These are phyloP conservation scores for Trichomalopsis sarcophagae DNA, from an alignment of 1,140 invertebrate species.

Conservation along the genomic window DNA sequence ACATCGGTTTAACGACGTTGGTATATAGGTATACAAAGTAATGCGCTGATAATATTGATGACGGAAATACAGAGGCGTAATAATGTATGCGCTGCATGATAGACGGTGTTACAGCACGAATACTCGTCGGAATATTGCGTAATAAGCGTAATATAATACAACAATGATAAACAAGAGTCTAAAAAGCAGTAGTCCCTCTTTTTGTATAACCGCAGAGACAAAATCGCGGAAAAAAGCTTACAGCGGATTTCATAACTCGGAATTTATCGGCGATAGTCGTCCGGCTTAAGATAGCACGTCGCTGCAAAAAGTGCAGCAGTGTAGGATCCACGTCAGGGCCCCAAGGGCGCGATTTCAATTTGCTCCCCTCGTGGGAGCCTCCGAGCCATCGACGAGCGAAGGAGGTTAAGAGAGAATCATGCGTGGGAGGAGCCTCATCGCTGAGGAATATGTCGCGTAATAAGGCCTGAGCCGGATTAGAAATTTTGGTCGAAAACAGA, in stretches of 20 bases:
- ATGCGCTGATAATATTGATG: not conserved
- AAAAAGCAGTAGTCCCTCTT: too few relatives aligned
- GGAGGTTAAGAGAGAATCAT: not conserved
- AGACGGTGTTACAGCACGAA: too few relatives aligned
- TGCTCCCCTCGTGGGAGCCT: conserved; percentile 30
- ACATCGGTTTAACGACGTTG: not conserved
- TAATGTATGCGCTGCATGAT: too few relatives aligned
- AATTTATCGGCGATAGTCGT: conserved; percentile 35
- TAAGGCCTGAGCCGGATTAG: not conserved
- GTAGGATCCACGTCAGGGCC: not conserved
- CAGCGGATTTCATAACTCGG: conserved; percentile 19
- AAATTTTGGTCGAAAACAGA: too few relatives aligned
- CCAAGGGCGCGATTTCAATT: conserved; percentile 54
- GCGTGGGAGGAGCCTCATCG: not conserved
- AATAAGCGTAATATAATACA: too few relatives aligned
- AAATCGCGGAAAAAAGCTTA: not conserved
- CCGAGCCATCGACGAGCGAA: conserved; percentile 1
- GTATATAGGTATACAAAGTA: not conserved
- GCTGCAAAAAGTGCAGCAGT: conserved; percentile 8
- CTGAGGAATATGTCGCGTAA: not conserved
- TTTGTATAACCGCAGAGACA: too few relatives aligned
- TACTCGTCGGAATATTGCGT: too few relatives aligned
- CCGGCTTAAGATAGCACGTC: conserved; percentile 27
- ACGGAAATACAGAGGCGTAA: not conserved
- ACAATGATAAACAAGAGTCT: too few relatives aligned